Conservation (phyloP, 1,140 invertebrate species). For the Paralvinella palmiformis region DNA sequence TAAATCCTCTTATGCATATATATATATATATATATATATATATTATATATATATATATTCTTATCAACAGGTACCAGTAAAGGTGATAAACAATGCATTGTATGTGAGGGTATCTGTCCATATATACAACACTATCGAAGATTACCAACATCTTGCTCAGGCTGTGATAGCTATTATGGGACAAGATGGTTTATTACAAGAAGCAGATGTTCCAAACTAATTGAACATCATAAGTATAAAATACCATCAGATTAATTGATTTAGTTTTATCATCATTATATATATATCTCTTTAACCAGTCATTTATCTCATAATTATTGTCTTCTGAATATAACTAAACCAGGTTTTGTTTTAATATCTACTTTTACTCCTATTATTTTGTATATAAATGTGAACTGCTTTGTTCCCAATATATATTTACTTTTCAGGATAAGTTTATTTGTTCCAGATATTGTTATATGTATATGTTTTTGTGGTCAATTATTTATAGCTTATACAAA, state of each 20-base stretch:
- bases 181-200: background rate
- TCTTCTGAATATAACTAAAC: background rate
- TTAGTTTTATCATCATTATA: background rate
- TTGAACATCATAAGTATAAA: background rate
- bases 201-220: background rate
- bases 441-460: too few relatives aligned
- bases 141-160: constrained; percentile 35
- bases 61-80: constrained; percentile 39
- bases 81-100: constrained; percentile 31
- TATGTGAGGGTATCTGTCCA: constrained; percentile 46
- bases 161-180: background rate
- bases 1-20: background rate
- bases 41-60: background rate
- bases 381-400: too few relatives aligned
- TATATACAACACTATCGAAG: constrained; percentile 38
- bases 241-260: background rate
- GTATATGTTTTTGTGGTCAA: too few relatives aligned
- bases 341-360: background rate
- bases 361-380: too few relatives aligned
- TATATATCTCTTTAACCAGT: background rate
- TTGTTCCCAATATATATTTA: too few relatives aligned
- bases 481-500: too few relatives aligned
- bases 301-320: background rate
- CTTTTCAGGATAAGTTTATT: too few relatives aligned
- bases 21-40: background rate